Base-by-base conservation (phyloP, 2,888 invertebrate species). In the Sesia apiformis region DNA sequence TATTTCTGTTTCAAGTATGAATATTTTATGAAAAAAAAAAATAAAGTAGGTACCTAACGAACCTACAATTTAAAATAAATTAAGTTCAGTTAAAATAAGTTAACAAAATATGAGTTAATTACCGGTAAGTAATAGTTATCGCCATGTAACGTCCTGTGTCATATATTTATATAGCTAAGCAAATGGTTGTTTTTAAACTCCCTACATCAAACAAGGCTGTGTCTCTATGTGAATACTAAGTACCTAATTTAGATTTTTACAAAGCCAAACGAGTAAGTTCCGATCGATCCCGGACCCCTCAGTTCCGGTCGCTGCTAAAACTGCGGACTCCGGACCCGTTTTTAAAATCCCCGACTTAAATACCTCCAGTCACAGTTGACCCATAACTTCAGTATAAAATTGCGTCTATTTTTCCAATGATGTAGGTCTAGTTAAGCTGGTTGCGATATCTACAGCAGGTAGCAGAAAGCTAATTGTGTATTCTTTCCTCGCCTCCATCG, bases 381-480 rank as follows among this genome's bases (percentile, higher is more conserved):
- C 49, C 52, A 46, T 52, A 59, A 59, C 55, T 53, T 55, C 55
- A 5, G 53, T 6, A 40, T 7, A 52, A 39, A 39, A 7, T 8
- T 40, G 6, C n/a, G n/a, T 50, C 53, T 49, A 56, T 52, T 4
- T 7, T 50, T 38, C 56, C 58, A 56, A 61, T 58, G 60, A 59
- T 59, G 56, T 54, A 60, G 71, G 49, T 61, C 71, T 59, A 55
- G 43, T 61, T 63, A 72, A 61, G 67, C 75, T 86, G 86, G 87
- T 74, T 80, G 76, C 77, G 76, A 80, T 81, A 81, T 83, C 79
- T 81, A 71, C 78, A 82, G 83, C 88, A 88, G 88, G 88, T 89
- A 88, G 85, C 76, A 74, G 76, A 76, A 73, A 84, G 80, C 89
- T 89, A 89, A 89, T 89, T 89, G 84, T 86, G 89, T 89, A 89